Conservation (phyloP, 2,888 invertebrate genomes). For the Hymenopus coronatus region DNA sequence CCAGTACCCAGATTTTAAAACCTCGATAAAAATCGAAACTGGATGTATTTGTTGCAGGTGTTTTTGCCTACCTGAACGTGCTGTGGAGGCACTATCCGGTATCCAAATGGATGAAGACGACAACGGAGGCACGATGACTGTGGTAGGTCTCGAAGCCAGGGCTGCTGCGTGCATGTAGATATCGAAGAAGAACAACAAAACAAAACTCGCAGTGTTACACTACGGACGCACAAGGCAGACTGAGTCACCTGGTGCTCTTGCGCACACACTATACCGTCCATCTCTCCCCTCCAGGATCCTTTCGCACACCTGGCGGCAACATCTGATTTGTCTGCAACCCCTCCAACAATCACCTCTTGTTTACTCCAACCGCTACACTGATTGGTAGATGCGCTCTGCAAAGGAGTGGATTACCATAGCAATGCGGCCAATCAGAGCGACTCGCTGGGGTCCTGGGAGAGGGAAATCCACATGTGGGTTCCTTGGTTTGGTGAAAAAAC, state of each 20-base stretch:
- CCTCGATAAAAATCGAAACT: too few relatives aligned
- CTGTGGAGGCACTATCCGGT: background rate
- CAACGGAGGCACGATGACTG: background rate
- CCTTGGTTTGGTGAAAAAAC: background rate
- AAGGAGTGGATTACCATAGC: background rate
- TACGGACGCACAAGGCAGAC: background rate
- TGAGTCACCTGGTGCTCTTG: background rate
- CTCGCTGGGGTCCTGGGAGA: background rate
- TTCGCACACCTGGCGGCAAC: background rate
- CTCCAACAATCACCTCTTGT: background rate
- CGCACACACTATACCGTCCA: background rate
- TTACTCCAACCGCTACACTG: background rate
- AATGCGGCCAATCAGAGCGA: background rate
- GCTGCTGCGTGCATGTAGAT: background rate
- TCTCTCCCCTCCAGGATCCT: background rate
- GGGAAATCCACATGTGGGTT: background rate
- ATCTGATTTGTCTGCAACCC: background rate
- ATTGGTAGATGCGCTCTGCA: background rate
- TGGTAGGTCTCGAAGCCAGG: background rate
- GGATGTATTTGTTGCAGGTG: background rate
- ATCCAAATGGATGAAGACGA: background rate
- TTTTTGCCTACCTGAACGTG: background rate
- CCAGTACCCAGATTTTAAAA: too few relatives aligned
- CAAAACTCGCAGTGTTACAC: background rate
- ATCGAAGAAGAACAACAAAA: background rate